These are phyloP conservation scores for Catalaphyllia jardinei DNA, from an alignment of 64 coral and sea anemone species.

Conservation along the genomic window DNA sequence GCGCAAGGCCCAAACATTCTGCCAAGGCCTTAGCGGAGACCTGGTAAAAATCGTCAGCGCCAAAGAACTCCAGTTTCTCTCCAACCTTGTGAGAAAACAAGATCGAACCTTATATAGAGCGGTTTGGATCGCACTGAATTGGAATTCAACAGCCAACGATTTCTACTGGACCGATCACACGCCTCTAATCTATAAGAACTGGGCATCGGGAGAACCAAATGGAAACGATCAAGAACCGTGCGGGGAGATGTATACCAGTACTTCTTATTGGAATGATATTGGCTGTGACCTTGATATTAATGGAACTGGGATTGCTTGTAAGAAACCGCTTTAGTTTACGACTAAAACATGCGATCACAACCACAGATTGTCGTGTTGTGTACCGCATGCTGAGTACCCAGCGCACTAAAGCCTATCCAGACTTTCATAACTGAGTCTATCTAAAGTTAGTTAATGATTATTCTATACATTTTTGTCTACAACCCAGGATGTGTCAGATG, in stretches of 20 bases:
- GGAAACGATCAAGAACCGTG: not conserved
- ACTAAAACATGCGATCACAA: not conserved
- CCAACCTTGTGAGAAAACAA: not conserved
- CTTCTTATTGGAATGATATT: not conserved
- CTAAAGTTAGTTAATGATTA: too few species aligned
- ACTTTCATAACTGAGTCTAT: too few species aligned
- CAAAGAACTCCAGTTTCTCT: not conserved
- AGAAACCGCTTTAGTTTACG: not conserved
- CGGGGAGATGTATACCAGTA: not conserved
- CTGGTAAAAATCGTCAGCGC: conserved; percentile 9
- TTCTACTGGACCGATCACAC: not conserved
- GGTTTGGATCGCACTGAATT: not conserved
- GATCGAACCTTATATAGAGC: not conserved
- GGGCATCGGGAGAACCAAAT: not conserved
- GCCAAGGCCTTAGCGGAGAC: not conserved
- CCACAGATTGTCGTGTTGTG: too few species aligned
- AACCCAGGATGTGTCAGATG: too few species aligned
- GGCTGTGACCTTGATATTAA: not conserved
- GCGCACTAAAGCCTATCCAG: too few species aligned
- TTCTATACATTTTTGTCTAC: too few species aligned
- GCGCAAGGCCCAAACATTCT: not conserved
- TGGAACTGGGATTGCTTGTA: not conserved
- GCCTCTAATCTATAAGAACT: not conserved
- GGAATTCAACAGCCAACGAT: not conserved
- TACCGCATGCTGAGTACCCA: too few species aligned